Evolutionary conservation across 2,888 invertebrate genomes (phyloP).

Genomic region (Pheosia gnoma): DNA sequence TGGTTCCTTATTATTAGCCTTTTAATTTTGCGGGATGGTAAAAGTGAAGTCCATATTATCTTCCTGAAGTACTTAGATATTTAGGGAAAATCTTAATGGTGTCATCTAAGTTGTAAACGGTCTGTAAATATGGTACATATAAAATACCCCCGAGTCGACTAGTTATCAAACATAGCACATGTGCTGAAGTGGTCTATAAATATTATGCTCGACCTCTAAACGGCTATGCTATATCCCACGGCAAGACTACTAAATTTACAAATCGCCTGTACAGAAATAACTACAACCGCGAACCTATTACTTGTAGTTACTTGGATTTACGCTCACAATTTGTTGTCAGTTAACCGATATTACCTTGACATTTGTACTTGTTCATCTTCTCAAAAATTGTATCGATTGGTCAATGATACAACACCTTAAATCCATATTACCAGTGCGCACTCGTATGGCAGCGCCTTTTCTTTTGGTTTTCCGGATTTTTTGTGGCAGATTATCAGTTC

Average conservation of each 20-base stretch:
- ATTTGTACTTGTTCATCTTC: background rate
- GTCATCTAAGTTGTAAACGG: constrained; percentile 2
- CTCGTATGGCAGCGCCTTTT: no score
- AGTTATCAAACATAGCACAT: background rate
- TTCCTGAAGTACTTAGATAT: constrained; percentile 7
- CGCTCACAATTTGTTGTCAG: background rate
- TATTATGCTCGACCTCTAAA: background rate
- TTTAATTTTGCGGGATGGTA: no score
- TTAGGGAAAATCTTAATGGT: no score
- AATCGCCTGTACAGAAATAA: background rate
- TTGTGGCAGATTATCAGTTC: no score
- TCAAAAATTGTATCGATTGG: background rate
- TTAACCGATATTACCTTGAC: background rate
- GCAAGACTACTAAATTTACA: background rate
- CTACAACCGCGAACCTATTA: background rate
- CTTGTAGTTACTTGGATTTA: background rate
- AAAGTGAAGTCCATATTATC: constrained; percentile 1
- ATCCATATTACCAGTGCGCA: no score
- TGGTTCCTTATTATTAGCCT: background rate
- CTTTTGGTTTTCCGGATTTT: no score
- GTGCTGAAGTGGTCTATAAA: constrained; percentile 1
- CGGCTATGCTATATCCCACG: background rate
- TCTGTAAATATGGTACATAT: constrained; percentile 5
- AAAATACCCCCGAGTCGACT: constrained; percentile 7
- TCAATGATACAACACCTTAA: no score